phyloP scores from a whole-genome alignment of 2,113 vertebrate genomes.

The Leuciscus idus region DNA sequence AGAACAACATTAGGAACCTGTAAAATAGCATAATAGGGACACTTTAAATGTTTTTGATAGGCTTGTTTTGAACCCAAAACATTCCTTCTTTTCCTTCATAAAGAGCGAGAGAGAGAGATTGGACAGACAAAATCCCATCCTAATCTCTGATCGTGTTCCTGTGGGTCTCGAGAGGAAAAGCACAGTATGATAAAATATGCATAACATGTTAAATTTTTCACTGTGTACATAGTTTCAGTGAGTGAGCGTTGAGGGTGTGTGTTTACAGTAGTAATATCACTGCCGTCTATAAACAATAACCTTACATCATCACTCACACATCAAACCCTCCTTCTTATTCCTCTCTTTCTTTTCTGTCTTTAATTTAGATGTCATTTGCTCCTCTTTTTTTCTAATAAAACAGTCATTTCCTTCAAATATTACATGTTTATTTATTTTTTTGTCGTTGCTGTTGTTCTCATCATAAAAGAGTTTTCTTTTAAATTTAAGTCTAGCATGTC shows the following conservation, averaged over 20 bases:
- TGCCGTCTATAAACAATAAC: constrained; percentile 33
- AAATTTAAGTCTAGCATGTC: constrained; percentile 20
- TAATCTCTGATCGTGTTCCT: constrained; percentile 48
- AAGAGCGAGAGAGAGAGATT: background rate
- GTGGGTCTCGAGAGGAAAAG: constrained; percentile 56
- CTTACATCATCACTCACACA: constrained; percentile 28
- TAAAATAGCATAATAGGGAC: too few species aligned
- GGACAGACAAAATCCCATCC: constrained; percentile 25
- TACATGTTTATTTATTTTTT: constrained; percentile 13
- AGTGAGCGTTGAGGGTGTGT: constrained; percentile 45
- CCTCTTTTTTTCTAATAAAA: constrained; percentile 28
- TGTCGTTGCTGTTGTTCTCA: background rate
- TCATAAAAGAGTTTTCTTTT: constrained; percentile 28
- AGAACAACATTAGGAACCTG: too few species aligned
- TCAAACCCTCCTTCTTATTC: background rate
- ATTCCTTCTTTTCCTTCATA: too few species aligned
- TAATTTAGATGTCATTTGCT: constrained; percentile 22
- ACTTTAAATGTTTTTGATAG: background rate
- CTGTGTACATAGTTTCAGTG: constrained; percentile 48
- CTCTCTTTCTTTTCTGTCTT: background rate
- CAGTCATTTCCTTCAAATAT: constrained; percentile 18
- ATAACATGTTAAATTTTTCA: constrained; percentile 55
- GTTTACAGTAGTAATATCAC: constrained; percentile 40
- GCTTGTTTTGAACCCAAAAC: background rate
- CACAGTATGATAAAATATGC: constrained; percentile 59